Evolutionary conservation across 2,888 invertebrate species (phyloP).

Genomic region (Notodonta ziczac): DNA sequence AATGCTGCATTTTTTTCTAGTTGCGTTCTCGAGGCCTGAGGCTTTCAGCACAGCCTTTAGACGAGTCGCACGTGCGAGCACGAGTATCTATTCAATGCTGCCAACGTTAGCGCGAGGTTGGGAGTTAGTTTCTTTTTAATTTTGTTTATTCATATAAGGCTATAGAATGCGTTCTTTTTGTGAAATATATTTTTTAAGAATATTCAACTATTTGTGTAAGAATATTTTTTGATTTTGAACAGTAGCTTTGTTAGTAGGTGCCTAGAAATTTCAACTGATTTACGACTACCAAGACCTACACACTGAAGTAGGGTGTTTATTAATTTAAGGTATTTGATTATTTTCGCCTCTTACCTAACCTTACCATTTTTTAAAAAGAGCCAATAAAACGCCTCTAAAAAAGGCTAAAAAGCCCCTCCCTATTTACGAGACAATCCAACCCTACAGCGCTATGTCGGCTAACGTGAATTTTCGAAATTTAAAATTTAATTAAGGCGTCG

Average conservation of each 20-base stretch:
- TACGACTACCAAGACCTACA: too few relatives aligned
- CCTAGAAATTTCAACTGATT: too few relatives aligned
- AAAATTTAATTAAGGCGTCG: slow-evolving; percentile 71
- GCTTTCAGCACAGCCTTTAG: slow-evolving; percentile 51
- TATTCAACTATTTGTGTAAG: slow-evolving; percentile 7
- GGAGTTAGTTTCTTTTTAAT: slow-evolving; percentile 37
- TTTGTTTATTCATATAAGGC: slow-evolving; percentile 44
- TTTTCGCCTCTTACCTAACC: too few relatives aligned
- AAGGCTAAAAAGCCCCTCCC: slow-evolving; percentile 7
- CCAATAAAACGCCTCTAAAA: too few relatives aligned
- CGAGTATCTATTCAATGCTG: slow-evolving; percentile 54
- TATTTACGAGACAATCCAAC: slow-evolving; percentile 40
- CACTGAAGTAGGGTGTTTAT: too few relatives aligned
- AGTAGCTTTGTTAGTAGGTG: too few relatives aligned
- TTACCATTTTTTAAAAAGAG: too few relatives aligned
- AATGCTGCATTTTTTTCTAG: slow-evolving; percentile 46
- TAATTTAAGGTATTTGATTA: slow-evolving; percentile 17
- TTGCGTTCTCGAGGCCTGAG: slow-evolving; percentile 44
- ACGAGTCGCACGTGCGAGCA: slow-evolving; percentile 31
- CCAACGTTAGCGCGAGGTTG: slow-evolving; percentile 42
- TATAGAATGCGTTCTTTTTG: slow-evolving; percentile 25
- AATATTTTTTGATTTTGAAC: too few relatives aligned
- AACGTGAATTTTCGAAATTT: slow-evolving; percentile 64
- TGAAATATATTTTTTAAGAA: not conserved
- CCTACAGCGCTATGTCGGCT: slow-evolving; percentile 35